Conservation (phyloP, 37 sponge, comb jelly and placozoan genomes). For the Cladorhizidae sp. region DNA sequence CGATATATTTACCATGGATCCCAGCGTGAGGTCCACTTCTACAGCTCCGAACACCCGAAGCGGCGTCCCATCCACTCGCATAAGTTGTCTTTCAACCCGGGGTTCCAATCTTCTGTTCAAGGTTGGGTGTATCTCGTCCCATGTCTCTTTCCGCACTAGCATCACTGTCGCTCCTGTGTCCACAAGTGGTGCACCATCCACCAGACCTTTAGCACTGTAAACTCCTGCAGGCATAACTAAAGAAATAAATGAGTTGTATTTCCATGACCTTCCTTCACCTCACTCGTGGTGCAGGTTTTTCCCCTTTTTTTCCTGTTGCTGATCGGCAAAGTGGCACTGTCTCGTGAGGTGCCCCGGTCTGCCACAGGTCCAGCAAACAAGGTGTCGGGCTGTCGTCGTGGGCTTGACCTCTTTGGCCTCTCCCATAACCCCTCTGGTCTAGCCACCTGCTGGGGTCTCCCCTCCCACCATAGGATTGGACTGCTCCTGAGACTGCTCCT, state of each 20-base stretch:
- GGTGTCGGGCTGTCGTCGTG: no score
- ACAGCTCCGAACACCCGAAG: neutral
- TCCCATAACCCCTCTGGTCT: no score
- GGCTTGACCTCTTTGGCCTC: no score
- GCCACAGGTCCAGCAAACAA: no score
- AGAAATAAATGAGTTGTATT: constrained; percentile 11
- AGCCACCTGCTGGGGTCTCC: no score
- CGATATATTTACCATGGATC: neutral
- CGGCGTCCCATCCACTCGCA: constrained; percentile 40
- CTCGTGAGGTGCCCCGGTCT: no score
- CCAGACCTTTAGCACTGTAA: neutral
- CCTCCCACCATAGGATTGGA: no score
- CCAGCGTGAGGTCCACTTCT: neutral
- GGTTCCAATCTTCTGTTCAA: constrained; percentile 7
- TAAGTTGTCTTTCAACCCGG: constrained; percentile 23
- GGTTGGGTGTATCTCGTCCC: neutral
- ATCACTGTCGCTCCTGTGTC: constrained; percentile 63
- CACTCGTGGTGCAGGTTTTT: constrained; percentile 24
- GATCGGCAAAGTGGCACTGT: no score
- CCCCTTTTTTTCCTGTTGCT: no score
- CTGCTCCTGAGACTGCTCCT: no score
- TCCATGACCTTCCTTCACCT: constrained; percentile 14
- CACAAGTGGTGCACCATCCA: constrained; percentile 22
- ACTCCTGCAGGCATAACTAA: neutral
- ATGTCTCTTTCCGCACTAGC: constrained; percentile 26